Base-by-base conservation (phyloP, 2,888 invertebrate genomes). In the Uropetala carovei region DNA sequence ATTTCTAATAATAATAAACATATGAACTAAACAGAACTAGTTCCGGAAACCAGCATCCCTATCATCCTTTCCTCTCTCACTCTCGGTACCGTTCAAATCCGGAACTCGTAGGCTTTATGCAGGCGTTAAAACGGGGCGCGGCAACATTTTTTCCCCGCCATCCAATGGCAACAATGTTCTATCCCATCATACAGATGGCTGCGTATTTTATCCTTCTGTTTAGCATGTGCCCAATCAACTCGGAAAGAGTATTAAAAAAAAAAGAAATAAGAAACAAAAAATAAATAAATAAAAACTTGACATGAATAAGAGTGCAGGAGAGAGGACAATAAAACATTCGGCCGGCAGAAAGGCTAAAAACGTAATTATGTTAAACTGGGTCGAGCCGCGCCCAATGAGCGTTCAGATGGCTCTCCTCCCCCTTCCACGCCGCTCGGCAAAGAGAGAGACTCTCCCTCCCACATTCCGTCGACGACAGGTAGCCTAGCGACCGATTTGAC, bases 241-340 rank as follows among this genome's bases (percentile, higher is more conserved):
- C 22, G 27, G 75, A 27, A 43, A 27, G 75, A 75, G 75, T 13
- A 22, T 22, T 22, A 9, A 22, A 75, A 75, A 75, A 75, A 18
- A 13, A 22, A 18, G 68, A 68, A 75, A 27, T 27, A 75, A 75
- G 75, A 75, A 27, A 22, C 75, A n/a, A 75, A 75, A 75, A n/a
- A n/a, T n/a, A n/a, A n/a, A n/a, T n/a, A n/a, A n/a, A n/a, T n/a
- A n/a, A 75, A 75, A 13, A 22, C 75, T 27, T 75, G 75, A 75
- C 75, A 75, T 75, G 75, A 75, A 75, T 75, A 75, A 75, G 75
- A 75, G 75, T 75, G 75, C 75, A 75, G 75, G 22, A 75, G 22
- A 75, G 75, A 27, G 75, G 75, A 75, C 75, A 75, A 75, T 75
- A 75, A 75, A 75, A 75, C 75, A 75, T 75, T 75, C 75, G 75